A percentile compares a stretch with the other conserved stretches of the same genome.
phyloP scores from a whole-genome alignment of 2,797 vertebrate genomes.

The Babyrousa celebensis region DNA sequence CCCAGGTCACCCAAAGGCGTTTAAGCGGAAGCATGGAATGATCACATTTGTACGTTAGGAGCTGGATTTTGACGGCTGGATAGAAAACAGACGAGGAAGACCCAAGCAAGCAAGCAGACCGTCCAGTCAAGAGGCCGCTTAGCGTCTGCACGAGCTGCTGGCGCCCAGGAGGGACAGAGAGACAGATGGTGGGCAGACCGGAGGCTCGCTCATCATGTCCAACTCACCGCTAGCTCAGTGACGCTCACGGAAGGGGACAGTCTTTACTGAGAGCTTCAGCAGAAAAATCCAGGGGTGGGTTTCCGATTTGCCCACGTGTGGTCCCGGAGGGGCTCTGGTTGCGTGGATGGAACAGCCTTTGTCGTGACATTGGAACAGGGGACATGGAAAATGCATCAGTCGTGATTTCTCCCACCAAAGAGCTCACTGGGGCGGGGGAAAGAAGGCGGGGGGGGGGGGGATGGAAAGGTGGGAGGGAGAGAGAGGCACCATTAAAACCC shows the following conservation, averaged over 20 bases:
- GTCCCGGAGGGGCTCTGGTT: no score
- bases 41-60: background rate
- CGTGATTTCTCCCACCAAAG: background rate
- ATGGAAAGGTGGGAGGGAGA: no score
- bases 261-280: background rate
- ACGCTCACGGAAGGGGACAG: no score
- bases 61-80: background rate
- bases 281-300: no score
- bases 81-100: background rate
- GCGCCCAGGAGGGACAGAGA: background rate
- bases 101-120: background rate
- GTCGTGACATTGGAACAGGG: background rate
- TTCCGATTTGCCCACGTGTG: background rate
- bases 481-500: background rate
- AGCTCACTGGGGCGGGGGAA: background rate
- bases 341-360: no score
- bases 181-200: background rate
- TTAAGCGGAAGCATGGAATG: background rate
- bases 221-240: no score
- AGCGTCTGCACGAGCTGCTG: no score
- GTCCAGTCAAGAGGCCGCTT: background rate
- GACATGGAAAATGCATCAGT: background rate
- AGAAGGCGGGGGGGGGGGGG: no score
- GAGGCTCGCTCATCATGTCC: background rate
- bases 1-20: background rate